Evolutionary conservation across 37 sponge, comb jelly and placozoan genomes (phyloP).

Genomic region (Cladorhizidae sp.): DNA sequence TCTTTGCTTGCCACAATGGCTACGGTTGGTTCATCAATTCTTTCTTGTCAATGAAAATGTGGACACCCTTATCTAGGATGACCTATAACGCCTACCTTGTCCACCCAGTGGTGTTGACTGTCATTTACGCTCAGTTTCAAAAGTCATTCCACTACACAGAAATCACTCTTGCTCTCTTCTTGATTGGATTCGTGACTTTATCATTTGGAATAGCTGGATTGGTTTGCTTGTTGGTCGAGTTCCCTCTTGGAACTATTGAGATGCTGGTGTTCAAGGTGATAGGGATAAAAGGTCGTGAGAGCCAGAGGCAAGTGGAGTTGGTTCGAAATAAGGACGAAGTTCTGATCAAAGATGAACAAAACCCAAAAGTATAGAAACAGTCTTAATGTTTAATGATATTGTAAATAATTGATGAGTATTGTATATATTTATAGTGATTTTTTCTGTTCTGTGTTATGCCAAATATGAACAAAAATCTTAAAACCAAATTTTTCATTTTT

Average conservation of each 20-base stretch:
- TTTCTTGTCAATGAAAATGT: slow-evolving; percentile 80
- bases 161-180: slow-evolving; percentile 33
- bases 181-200: slow-evolving; percentile 45
- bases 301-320: slow-evolving; percentile 17
- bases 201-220: slow-evolving; percentile 71
- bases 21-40: slow-evolving; percentile 76
- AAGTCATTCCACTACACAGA: slow-evolving; percentile 39
- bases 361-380: too few relatives aligned
- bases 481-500: too few relatives aligned
- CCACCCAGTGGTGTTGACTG: slow-evolving; percentile 74
- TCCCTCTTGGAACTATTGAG: slow-evolving; percentile 74
- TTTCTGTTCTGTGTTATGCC: too few relatives aligned
- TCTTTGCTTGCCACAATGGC: slow-evolving; percentile 78
- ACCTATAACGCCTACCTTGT: slow-evolving; percentile 85
- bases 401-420: too few relatives aligned
- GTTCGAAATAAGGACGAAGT: too few relatives aligned
- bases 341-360: too few relatives aligned
- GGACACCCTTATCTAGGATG: slow-evolving; percentile 89
- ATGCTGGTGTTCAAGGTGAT: slow-evolving; percentile 49
- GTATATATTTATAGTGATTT: too few relatives aligned
- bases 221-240: slow-evolving; percentile 68
- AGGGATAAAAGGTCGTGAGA: slow-evolving; percentile 44
- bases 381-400: too few relatives aligned
- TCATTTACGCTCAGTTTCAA: slow-evolving; percentile 25
- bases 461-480: too few relatives aligned